Evolutionary conservation across 2,888 invertebrate species (phyloP).

Genomic region (Harmothoe impar): DNA sequence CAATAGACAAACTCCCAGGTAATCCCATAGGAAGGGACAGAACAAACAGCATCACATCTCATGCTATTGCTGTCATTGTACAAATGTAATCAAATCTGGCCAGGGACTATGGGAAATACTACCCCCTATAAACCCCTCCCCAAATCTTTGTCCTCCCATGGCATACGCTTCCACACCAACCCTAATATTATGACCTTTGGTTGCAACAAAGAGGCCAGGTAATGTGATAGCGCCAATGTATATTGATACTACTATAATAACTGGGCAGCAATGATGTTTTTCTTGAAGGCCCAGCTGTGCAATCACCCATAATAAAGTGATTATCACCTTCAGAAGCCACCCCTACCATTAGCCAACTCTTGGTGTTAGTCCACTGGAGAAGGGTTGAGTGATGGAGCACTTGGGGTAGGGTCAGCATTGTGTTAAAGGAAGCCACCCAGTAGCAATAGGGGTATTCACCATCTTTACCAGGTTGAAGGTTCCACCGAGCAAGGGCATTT

Average conservation of each 20-base stretch:
- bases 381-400: too few species aligned
- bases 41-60: not conserved
- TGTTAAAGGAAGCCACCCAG: too few species aligned
- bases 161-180: not conserved
- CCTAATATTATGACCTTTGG: not conserved
- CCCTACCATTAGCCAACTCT: too few species aligned
- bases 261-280: not conserved
- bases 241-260: not conserved
- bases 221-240: not conserved
- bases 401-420: too few species aligned
- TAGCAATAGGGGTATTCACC: too few species aligned
- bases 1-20: too few species aligned
- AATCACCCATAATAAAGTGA: not conserved
- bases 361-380: too few species aligned
- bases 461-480: too few species aligned
- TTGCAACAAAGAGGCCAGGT: not conserved
- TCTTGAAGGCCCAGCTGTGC: not conserved
- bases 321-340: not conserved
- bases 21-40: not conserved
- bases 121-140: too few species aligned
- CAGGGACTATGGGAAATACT: not conserved
- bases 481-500: too few species aligned
- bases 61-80: constrained; percentile 16
- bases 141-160: not conserved
- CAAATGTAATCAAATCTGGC: not conserved